phyloP scores from a whole-genome alignment of 1,140 invertebrate genomes.

The Papilio glaucus region DNA sequence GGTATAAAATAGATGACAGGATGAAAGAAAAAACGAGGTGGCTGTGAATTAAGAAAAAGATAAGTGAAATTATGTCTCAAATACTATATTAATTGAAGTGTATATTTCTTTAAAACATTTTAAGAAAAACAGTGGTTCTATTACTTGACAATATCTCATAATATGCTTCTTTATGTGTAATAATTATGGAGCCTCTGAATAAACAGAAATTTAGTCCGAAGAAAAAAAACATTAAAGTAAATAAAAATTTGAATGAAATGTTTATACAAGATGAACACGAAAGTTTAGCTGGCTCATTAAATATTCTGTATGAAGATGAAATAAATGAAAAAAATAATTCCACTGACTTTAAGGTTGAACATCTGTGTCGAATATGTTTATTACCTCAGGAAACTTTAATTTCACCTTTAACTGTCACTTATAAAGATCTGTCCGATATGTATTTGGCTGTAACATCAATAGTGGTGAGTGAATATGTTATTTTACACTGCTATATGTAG shows the following conservation, averaged over 20 bases:
- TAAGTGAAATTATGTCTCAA: no score
- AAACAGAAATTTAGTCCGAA: background rate
- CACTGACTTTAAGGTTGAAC: constrained; percentile 42
- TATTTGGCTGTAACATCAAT: constrained; percentile 56
- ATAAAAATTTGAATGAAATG: background rate
- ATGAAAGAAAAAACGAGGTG: no score
- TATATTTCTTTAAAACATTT: background rate
- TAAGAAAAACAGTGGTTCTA: background rate
- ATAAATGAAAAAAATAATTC: background rate
- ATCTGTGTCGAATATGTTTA: constrained; percentile 63
- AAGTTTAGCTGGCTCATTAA: background rate
- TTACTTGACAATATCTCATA: no score
- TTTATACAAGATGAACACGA: background rate
- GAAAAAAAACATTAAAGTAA: background rate
- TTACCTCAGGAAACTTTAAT: constrained; percentile 44
- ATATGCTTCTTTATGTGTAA: background rate
- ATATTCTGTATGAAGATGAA: background rate
- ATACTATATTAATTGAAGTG: no score
- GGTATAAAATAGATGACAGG: no score
- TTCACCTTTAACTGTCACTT: constrained; percentile 45
- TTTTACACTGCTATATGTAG: constrained; percentile 25
- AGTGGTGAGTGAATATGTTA: constrained; percentile 50
- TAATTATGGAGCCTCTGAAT: background rate
- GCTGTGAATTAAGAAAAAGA: no score
- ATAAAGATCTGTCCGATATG: constrained; percentile 52